A percentile compares a stretch with the other conserved stretches of the same genome.
phyloP scores from a whole-genome alignment of 2,888 invertebrate species.

The Griposia aprilina region DNA sequence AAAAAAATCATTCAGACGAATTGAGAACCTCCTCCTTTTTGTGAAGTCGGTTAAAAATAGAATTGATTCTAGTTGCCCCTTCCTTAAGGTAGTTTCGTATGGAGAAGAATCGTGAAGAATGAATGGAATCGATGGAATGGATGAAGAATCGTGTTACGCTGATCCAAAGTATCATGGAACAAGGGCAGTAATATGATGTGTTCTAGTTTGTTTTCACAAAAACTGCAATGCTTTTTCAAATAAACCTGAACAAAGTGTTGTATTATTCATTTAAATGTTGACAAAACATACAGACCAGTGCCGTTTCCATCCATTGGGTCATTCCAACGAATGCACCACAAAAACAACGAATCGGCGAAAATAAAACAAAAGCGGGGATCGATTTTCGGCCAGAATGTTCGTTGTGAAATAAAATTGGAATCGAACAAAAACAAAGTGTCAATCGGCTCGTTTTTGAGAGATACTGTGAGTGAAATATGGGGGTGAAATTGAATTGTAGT shows the following conservation, averaged over 20 bases:
- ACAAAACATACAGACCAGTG: not conserved
- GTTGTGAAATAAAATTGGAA: conserved; percentile 54
- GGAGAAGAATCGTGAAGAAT: too few species aligned
- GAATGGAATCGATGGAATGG: too few species aligned
- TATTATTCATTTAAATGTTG: not conserved
- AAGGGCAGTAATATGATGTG: too few species aligned
- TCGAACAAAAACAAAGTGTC: conserved; percentile 45
- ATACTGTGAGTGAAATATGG: not conserved
- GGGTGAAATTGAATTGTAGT: conserved; percentile 11
- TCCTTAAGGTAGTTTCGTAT: too few species aligned
- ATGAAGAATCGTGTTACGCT: too few species aligned
- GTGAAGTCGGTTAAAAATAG: too few species aligned
- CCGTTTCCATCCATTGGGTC: not conserved
- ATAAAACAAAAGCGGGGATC: conserved; percentile 46
- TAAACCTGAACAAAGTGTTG: not conserved
- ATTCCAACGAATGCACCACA: conserved; percentile 23
- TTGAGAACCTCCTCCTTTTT: too few species aligned
- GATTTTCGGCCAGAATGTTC: conserved; percentile 38
- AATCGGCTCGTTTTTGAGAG: conserved; percentile 27
- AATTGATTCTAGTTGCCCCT: too few species aligned
- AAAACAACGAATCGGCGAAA: conserved; percentile 32
- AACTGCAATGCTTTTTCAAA: not conserved
- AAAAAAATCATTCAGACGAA: too few species aligned
- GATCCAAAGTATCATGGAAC: too few species aligned
- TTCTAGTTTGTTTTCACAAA: too few species aligned